A percentile compares a stretch with the other conserved stretches of the same genome.
phyloP scores from a whole-genome alignment of 2,113 vertebrate genomes.

The Osmerus mordax region DNA sequence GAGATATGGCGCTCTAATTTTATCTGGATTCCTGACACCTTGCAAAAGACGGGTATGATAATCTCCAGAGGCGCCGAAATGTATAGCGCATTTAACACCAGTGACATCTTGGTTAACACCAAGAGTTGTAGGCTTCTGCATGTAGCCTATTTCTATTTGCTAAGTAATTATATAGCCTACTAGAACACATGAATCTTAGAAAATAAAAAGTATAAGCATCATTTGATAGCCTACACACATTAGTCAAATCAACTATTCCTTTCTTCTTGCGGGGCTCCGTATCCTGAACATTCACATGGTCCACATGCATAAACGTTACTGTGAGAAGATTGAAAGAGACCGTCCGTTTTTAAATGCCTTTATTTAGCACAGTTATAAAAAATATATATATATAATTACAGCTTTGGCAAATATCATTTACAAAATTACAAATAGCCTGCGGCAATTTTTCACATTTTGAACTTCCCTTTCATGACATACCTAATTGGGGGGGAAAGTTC shows the following conservation, averaged over 20 bases:
- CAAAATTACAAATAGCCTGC: slow-evolving; percentile 16
- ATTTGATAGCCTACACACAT: no score
- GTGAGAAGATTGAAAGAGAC: not conserved
- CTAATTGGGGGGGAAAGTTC: not conserved
- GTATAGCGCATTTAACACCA: slow-evolving; percentile 22
- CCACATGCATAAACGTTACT: no score
- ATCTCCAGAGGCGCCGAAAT: slow-evolving; percentile 27
- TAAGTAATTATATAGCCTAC: no score
- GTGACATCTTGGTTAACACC: slow-evolving; percentile 2
- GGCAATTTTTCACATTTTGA: slow-evolving; percentile 15
- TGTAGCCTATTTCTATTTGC: no score
- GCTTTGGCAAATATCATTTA: slow-evolving; percentile 39
- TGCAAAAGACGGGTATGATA: not conserved
- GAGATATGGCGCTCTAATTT: no score
- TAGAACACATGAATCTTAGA: no score
- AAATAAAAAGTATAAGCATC: no score
- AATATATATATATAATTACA: slow-evolving; percentile 58
- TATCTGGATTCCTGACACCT: not conserved
- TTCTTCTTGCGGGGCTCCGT: no score
- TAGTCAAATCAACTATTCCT: no score
- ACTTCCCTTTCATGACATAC: not conserved
- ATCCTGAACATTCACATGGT: no score
- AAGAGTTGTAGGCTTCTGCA: not conserved
- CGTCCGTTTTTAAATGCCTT: slow-evolving; percentile 52
- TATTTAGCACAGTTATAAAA: slow-evolving; percentile 67